phyloP scores from a whole-genome alignment of 2,113 vertebrate species.

The Ellobius talpinus region DNA sequence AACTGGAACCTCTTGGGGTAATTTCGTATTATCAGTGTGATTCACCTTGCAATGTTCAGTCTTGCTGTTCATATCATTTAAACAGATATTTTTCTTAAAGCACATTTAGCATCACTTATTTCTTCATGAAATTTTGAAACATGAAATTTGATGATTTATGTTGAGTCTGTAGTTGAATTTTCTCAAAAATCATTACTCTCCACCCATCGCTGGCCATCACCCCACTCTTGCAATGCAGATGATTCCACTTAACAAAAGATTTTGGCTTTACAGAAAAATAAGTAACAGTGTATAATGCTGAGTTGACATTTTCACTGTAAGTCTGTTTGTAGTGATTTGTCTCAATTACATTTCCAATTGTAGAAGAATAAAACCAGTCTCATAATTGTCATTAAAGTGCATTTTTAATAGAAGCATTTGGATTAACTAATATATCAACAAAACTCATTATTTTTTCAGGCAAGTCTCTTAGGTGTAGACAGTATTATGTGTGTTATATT shows the following conservation, averaged over 20 bases:
- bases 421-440: not conserved
- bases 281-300: conserved; percentile 46
- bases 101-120: conserved; percentile 87
- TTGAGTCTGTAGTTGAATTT: conserved; percentile 83
- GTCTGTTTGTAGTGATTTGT: conserved; percentile 52
- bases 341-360: conserved; percentile 60
- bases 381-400: conserved; percentile 51
- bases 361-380: conserved; percentile 17
- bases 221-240: conserved; percentile 22
- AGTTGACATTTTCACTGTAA: conserved; percentile 67
- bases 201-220: not conserved
- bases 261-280: conserved; percentile 11
- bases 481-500: not conserved
- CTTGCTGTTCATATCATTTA: conserved; percentile 88
- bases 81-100: conserved; percentile 87
- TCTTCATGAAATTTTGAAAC: conserved; percentile 85
- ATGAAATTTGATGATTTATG: conserved; percentile 85
- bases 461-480: not conserved
- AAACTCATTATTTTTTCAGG: not conserved
- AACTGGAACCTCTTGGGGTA: conserved; percentile 90
- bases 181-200: conserved; percentile 69
- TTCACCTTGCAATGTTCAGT: conserved; percentile 89
- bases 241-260: conserved; percentile 70
- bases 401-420: conserved; percentile 24
- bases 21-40: conserved; percentile 91